Conservation (phyloP, 2,113 vertebrate species). For the Tympanuchus pallidicinctus region DNA sequence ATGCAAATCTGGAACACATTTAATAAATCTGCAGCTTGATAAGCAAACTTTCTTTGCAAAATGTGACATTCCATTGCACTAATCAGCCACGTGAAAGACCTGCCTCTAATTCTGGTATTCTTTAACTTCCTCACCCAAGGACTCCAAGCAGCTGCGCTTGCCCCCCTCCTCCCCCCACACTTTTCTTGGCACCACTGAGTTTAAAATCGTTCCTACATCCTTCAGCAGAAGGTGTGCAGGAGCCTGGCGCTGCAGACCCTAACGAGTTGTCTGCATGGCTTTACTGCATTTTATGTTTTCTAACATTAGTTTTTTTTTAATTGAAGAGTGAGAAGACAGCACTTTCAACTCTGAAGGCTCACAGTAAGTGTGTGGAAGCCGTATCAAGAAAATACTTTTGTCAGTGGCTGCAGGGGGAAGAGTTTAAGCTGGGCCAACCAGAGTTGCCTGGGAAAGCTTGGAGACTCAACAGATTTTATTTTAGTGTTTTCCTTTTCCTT, state of each 20-base stretch:
- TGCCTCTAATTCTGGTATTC: slow-evolving; percentile 31
- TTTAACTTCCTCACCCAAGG: slow-evolving; percentile 8
- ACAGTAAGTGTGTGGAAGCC: background rate
- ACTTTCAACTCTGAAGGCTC: background rate
- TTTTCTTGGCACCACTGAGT: background rate
- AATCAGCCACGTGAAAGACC: slow-evolving; percentile 30
- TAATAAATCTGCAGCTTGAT: slow-evolving; percentile 42
- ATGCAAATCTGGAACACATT: slow-evolving; percentile 38
- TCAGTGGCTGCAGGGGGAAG: background rate
- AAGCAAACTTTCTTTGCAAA: slow-evolving; percentile 21
- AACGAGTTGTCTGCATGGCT: background rate
- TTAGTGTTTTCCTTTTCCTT: background rate
- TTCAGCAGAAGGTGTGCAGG: slow-evolving; percentile 28
- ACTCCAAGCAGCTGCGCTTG: background rate
- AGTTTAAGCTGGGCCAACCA: slow-evolving; percentile 6
- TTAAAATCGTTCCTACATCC: background rate
- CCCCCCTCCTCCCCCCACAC: background rate
- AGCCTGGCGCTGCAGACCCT: accelerated
- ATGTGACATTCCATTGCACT: slow-evolving; percentile 39
- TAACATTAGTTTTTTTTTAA: background rate
- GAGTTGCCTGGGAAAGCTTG: background rate
- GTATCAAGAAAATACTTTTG: background rate
- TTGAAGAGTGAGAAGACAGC: background rate
- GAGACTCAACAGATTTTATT: background rate
- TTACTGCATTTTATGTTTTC: background rate